phyloP scores from a whole-genome alignment of 1,140 invertebrate species.

The Aricia agestis region DNA sequence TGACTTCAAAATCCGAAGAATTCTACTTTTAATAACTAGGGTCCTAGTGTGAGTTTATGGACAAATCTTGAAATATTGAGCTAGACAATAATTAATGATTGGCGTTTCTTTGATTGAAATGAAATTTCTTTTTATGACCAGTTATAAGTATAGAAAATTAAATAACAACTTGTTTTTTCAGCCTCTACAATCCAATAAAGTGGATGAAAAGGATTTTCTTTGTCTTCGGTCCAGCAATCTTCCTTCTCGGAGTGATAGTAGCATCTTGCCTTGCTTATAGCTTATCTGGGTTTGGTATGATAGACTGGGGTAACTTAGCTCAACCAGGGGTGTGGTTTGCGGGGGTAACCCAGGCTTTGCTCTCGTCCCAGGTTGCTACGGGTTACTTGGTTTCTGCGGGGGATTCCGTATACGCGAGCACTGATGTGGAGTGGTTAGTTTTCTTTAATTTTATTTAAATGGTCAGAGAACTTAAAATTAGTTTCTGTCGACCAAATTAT shows the following conservation, averaged over 20 bases:
- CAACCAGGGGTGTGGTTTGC: slow-evolving; percentile 73
- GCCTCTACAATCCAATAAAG: slow-evolving; percentile 64
- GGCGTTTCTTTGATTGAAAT: too few species aligned
- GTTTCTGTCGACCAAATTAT: too few species aligned
- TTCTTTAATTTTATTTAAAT: slow-evolving; percentile 35
- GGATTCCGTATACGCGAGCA: slow-evolving; percentile 76
- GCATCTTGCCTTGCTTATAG: slow-evolving; percentile 32
- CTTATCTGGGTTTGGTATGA: slow-evolving; percentile 26
- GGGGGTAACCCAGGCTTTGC: slow-evolving; percentile 76
- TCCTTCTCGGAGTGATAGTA: slow-evolving; percentile 36
- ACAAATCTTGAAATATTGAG: too few species aligned
- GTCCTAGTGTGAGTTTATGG: too few species aligned
- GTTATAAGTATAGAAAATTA: background rate
- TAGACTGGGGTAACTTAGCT: slow-evolving; percentile 40
- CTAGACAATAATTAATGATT: too few species aligned
- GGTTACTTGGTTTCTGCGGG: slow-evolving; percentile 78
- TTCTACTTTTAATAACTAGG: too few species aligned
- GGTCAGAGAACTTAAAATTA: too few species aligned
- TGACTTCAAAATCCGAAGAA: too few species aligned
- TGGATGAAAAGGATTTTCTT: slow-evolving; percentile 55
- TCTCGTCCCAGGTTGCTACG: slow-evolving; percentile 77
- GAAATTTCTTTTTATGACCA: too few species aligned
- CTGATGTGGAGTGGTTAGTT: slow-evolving; percentile 76
- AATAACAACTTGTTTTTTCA: slow-evolving; percentile 35
- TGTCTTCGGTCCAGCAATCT: slow-evolving; percentile 36